A percentile compares a stretch with the other conserved stretches of the same genome.
Conservation (phyloP, 37 sponge, comb jelly and placozoan genomes). For the Dysidea cf. avara region DNA sequence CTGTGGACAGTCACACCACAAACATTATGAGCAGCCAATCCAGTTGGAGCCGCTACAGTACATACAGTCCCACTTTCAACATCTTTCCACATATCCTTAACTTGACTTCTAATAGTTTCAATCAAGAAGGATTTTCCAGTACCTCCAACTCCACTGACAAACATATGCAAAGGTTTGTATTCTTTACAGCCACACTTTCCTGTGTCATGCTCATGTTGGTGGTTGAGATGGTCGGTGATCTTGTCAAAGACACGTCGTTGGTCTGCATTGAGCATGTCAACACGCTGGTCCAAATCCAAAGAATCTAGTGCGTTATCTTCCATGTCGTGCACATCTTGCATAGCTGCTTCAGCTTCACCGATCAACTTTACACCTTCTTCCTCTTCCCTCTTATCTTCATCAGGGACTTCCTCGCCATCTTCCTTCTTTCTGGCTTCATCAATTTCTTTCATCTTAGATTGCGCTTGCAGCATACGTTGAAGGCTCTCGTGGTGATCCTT, state of each 20-base stretch:
- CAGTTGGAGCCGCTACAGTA: constrained; percentile 59
- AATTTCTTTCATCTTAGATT: constrained; percentile 6
- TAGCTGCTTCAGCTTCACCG: too few species aligned
- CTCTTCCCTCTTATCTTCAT: constrained; percentile 13
- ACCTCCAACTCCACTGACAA: constrained; percentile 43
- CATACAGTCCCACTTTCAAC: constrained; percentile 38
- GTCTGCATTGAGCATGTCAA: constrained; percentile 24
- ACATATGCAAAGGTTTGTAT: constrained; percentile 27
- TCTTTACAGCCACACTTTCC: constrained; percentile 9
- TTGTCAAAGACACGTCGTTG: constrained; percentile 5
- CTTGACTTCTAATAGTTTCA: too few species aligned
- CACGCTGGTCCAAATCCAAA: constrained; percentile 11
- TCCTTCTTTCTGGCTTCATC: constrained; percentile 24
- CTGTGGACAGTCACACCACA: constrained; percentile 45
- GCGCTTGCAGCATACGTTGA: constrained; percentile 41
- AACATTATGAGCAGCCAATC: constrained; percentile 46
- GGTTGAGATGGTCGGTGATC: constrained; percentile 17
- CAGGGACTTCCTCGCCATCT: background rate
- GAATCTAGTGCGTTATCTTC: background rate
- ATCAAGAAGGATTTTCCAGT: too few species aligned
- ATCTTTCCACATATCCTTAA: constrained; percentile 48
- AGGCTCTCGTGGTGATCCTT: constrained; percentile 27
- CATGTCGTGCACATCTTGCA: constrained; percentile 24
- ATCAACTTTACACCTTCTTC: constrained; percentile 2
- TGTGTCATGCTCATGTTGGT: constrained; percentile 20